Conservation (phyloP, 2,888 invertebrate species). For the Toxonevra muliebris region DNA sequence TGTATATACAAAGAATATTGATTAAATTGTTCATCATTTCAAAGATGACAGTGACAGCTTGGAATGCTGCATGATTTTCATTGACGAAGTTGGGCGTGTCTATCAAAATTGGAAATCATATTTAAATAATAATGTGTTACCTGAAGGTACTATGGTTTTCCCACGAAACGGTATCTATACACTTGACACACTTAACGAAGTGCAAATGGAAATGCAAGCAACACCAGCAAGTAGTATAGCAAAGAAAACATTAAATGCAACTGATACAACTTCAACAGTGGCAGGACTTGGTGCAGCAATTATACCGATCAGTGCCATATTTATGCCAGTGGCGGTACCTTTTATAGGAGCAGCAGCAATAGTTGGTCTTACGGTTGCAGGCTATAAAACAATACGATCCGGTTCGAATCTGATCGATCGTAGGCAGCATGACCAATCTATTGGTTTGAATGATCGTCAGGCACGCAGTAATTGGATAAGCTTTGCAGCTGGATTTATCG, state of each 20-base stretch:
- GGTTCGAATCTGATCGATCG: constrained; percentile 50
- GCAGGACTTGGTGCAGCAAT: constrained; percentile 48
- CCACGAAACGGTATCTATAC: constrained; percentile 64
- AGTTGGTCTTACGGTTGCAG: constrained; percentile 47
- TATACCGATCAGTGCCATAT: constrained; percentile 44
- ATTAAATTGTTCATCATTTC: too few relatives aligned
- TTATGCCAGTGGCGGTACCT: constrained; percentile 46
- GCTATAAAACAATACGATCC: constrained; percentile 52
- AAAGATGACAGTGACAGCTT: constrained; percentile 41
- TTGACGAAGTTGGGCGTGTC: constrained; percentile 63
- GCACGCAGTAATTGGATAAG: constrained; percentile 57
- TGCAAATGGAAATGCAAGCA: constrained; percentile 46
- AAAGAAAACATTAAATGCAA: constrained; percentile 32
- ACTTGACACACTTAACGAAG: constrained; percentile 28
- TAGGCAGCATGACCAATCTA: constrained; percentile 55
- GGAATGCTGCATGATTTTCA: constrained; percentile 59
- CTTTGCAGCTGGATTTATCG: constrained; percentile 48
- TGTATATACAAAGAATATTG: too few relatives aligned
- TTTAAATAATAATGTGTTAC: constrained; percentile 63
- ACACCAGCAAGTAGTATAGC: constrained; percentile 50
- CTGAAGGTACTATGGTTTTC: constrained; percentile 64
- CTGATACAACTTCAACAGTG: constrained; percentile 47
- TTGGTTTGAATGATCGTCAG: constrained; percentile 48
- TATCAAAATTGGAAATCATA: constrained; percentile 66
- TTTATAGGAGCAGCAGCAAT: constrained; percentile 45